A percentile compares a stretch with the other conserved stretches of the same genome.
Evolutionary conservation across 2,113 vertebrate genomes (phyloP).

Genomic region (Laterallus jamaicensis): DNA sequence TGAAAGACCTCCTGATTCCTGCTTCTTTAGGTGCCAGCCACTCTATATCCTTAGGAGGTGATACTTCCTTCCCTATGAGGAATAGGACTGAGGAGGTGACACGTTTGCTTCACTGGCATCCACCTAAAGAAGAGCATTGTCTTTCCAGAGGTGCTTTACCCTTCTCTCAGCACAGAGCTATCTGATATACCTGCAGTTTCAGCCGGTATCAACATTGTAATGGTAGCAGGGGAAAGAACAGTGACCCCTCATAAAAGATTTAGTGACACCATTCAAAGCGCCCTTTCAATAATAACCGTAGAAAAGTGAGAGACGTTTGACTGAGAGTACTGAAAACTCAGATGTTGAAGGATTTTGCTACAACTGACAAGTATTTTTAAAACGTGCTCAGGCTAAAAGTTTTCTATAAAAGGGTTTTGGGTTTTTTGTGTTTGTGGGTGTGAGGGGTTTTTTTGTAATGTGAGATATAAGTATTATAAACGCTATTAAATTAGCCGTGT

Average conservation of each 20-base stretch:
- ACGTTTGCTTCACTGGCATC: background rate
- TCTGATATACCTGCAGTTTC: conserved; percentile 6
- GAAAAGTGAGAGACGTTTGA: background rate
- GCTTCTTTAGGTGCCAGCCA: conserved; percentile 7
- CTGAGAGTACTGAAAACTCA: background rate
- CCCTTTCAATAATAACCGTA: background rate
- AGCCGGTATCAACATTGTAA: background rate
- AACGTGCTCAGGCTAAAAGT: background rate
- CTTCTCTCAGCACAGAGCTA: conserved; percentile 4
- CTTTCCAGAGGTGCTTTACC: background rate
- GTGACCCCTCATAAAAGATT: conserved; percentile 21
- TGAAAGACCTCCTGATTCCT: conserved; percentile 32
- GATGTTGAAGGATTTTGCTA: conserved; percentile 14
- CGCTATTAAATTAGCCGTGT: conserved; percentile 35
- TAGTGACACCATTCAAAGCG: background rate
- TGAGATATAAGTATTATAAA: conserved; percentile 14
- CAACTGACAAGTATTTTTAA: background rate
- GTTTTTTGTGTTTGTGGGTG: background rate
- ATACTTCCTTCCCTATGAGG: background rate
- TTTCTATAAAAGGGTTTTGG: background rate
- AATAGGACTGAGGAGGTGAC: background rate
- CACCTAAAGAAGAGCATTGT: background rate
- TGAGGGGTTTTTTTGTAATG: background rate
- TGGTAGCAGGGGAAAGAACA: background rate
- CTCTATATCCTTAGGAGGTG: background rate